Base-by-base conservation (phyloP, 2,797 vertebrate genomes). In the Valencia hispanica region DNA sequence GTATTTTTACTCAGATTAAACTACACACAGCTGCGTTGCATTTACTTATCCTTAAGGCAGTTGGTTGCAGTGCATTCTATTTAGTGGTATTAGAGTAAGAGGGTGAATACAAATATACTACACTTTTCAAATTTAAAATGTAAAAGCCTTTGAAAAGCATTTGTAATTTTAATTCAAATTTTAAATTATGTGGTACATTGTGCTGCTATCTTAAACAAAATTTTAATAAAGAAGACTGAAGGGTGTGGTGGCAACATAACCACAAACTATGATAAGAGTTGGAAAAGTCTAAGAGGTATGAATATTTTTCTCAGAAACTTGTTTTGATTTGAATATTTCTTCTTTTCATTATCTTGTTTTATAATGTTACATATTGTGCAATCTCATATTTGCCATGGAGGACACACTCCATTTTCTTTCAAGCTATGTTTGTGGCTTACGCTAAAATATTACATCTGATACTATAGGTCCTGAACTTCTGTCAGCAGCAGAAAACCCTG, bases 401-500 rank as follows among this genome's bases (percentile, higher is more conserved):
- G 5, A 65, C 34, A 65, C 32, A 7, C 32, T 34, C 17, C 17
- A 34, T 18, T 63, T 63, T 61, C 9, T 27, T 61, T 20, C 30
- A 34, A 11, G 32, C 22, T 22, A 63, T 63, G 17, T 5, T 65
- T 36, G 32, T 65, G 61, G 61, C 65, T 68, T 25, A 15, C 43
- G n/a, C 65, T 68, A 43, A 43, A 66, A 41, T 4, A 14, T 68
- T 68, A 27, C 15, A 17, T 68, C 65, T 43, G 43, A 25, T 15
- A n/a, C 25, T 43, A 15, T 27, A 95, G 94, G 84, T 94, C 3
- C 72, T 89, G 17, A 97, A 94, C 73, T 97, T 98, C 91, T 95
- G 95, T 79, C 96, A 97, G 63, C 96, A 99, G 86, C 97, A 99
- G 77, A 97, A 95, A 86, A 95, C 89, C 55, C 89, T 99, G 4